A percentile compares a stretch with the other conserved stretches of the same genome.
These are phyloP conservation scores for Chloropsis cyanopogon DNA, from an alignment of 2,113 vertebrate genomes.

Conservation along the genomic window DNA sequence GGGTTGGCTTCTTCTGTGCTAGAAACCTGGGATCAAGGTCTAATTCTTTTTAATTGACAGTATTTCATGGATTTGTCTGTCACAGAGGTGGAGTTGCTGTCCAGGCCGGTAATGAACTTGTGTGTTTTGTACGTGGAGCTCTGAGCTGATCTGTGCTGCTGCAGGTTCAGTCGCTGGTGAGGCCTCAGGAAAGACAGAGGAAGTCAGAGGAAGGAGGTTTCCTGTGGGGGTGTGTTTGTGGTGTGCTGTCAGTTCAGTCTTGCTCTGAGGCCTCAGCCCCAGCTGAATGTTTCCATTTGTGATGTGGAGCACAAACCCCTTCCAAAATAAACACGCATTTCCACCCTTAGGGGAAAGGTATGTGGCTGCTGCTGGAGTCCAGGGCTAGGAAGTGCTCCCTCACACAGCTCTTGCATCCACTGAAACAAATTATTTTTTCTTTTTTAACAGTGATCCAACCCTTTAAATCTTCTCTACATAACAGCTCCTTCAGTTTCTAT, in stretches of 20 bases:
- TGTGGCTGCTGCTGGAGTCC: not conserved
- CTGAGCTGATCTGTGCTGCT: not conserved
- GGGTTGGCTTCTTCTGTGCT: not conserved
- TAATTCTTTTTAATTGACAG: not conserved
- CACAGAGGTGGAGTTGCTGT: not conserved
- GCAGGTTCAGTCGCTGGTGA: not conserved
- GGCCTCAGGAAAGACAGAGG: constrained; percentile 52
- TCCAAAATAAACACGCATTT: constrained; percentile 29
- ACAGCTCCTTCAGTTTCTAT: not conserved
- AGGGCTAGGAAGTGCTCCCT: not conserved
- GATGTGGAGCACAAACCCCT: not conserved
- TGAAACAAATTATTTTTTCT: not conserved
- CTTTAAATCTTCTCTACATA: not conserved
- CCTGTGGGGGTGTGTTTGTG: constrained; percentile 39
- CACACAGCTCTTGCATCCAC: not conserved
- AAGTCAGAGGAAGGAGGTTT: constrained; percentile 28
- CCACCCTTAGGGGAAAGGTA: not conserved
- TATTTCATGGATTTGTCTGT: not conserved
- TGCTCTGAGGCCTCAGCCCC: not conserved
- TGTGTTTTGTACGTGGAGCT: not conserved
- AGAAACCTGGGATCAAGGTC: not conserved
- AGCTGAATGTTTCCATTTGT: constrained; percentile 34
- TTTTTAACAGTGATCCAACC: not conserved
- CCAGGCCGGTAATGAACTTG: rapidly evolving
- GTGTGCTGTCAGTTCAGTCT: not conserved